Base-by-base conservation (phyloP, 2,113 vertebrate genomes). In the Steatornis caripensis region DNA sequence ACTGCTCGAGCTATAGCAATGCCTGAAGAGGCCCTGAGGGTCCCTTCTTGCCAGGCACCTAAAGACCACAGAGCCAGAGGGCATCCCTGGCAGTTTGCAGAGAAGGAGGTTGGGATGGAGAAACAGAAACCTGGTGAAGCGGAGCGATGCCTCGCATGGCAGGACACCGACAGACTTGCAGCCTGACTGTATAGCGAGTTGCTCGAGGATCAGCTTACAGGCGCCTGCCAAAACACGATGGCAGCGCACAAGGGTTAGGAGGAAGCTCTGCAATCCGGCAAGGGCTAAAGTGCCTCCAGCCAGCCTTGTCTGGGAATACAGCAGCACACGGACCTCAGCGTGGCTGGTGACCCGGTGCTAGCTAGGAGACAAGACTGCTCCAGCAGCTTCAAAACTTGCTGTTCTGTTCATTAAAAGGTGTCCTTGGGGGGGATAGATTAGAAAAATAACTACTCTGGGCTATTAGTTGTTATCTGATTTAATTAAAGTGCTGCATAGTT, bases 61-160 rank as follows among this genome's bases (percentile, higher is more conserved):
- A 11, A 55, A 36, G 10, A 34, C 3, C 21, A 20, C 41, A 60
- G 9, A 87, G 51, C 7, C 16, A 76, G 51, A 77, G 14, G 12
- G 2, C 23, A 41, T 16, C 36, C 9, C 23, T 64, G n/a, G 37
- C 10, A 54, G 11, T 19, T 32, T 2, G 0, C 20, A 54, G 54
- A 71, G 20, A 45, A 0, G 3, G 24, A 39, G 60, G 8, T 4
- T 46, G 51, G 27, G 37, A 27, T 46, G 19, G 30, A 78, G 39
- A 90, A 46, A 62, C 10, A 64, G 48, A 75, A 69, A n/a, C 3
- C 45, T 43, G 24, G 30, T 39, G 23, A 65, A 72, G 27, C 2
- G 1, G n/a, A 57, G 37, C 5, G 0, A 54, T 0, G 0, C 9
- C 34, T 58, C 23, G 7, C 3, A 0, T 0, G 0, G 36, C 1